Percentiles rank a stretch among this genome's conserved stretches.
Evolutionary conservation across 1,140 invertebrate genomes (phyloP).

Genomic region (Ceratoteleas bidentatus): DNA sequence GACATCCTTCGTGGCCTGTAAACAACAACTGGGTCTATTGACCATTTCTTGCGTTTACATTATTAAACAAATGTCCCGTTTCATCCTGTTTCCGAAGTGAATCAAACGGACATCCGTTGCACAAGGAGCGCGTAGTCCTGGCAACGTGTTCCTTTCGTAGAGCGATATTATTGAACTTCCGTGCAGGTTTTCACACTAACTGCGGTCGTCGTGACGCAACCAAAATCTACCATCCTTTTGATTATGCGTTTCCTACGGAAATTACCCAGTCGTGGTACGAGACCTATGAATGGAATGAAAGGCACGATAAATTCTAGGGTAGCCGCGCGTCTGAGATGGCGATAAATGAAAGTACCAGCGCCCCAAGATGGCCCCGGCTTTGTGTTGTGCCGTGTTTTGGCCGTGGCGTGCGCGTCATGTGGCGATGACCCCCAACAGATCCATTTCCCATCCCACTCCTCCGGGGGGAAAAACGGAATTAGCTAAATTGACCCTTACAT

Average conservation of each 20-base stretch:
- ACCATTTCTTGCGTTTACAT: not conserved
- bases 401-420: constrained; percentile 69
- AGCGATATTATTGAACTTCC: constrained; percentile 56
- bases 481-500: constrained; percentile 34
- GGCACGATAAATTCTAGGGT: constrained; percentile 53
- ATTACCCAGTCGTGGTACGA: constrained; percentile 40
- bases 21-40: constrained; percentile 12
- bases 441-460: constrained; percentile 69
- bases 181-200: constrained; percentile 59
- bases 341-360: constrained; percentile 55
- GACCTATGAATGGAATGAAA: constrained; percentile 49
- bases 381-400: constrained; percentile 42
- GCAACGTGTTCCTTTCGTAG: constrained; percentile 39
- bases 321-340: constrained; percentile 32
- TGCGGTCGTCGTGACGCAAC: constrained; percentile 44
- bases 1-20: constrained; percentile 3
- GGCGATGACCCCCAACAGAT: constrained; percentile 69
- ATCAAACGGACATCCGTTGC: constrained; percentile 63
- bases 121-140: constrained; percentile 27
- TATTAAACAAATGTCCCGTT: constrained; percentile 21
- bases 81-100: constrained; percentile 39
- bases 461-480: constrained; percentile 46
- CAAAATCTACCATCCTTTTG: constrained; percentile 56
- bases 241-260: constrained; percentile 60
- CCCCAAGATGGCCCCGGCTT: constrained; percentile 49